These are phyloP conservation scores for Sinocyclocheilus rhinocerous DNA, from an alignment of 2,113 vertebrate genomes.

Conservation along the genomic window DNA sequence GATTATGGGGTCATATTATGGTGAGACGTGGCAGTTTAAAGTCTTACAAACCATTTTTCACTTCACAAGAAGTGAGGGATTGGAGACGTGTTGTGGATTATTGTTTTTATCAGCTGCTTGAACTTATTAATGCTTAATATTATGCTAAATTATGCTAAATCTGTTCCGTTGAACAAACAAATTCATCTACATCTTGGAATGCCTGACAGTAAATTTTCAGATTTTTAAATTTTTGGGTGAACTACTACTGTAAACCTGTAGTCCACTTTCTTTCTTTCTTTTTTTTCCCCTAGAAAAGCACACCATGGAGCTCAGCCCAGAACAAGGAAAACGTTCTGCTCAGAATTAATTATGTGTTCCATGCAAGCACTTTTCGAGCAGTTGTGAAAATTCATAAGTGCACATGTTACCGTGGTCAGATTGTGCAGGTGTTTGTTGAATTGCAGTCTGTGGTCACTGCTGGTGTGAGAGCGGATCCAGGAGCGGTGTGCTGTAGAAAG, in stretches of 20 bases:
- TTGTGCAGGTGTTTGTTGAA: constrained; percentile 42
- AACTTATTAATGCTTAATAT: background rate
- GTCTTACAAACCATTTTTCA: background rate
- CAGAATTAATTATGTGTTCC: constrained; percentile 30
- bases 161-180: too few species aligned
- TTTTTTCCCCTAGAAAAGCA: background rate
- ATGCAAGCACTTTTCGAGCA: constrained; percentile 38
- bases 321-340: constrained; percentile 2
- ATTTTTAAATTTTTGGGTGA: too few species aligned
- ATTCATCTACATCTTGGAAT: too few species aligned
- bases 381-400: constrained; percentile 45
- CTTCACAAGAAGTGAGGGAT: background rate
- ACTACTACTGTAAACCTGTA: background rate
- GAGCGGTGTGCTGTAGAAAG: constrained; percentile 49
- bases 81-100: background rate
- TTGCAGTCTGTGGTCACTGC: constrained; percentile 48
- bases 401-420: constrained; percentile 33
- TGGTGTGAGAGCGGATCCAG: constrained; percentile 46
- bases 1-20: too few species aligned
- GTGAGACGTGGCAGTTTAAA: background rate
- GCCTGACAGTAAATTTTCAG: too few species aligned
- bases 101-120: background rate
- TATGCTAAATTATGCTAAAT: too few species aligned
- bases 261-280: background rate
- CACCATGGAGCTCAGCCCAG: background rate